These are phyloP conservation scores for Hippocampus guttulatus DNA, from an alignment of 2,113 vertebrate genomes.

Conservation along the genomic window DNA sequence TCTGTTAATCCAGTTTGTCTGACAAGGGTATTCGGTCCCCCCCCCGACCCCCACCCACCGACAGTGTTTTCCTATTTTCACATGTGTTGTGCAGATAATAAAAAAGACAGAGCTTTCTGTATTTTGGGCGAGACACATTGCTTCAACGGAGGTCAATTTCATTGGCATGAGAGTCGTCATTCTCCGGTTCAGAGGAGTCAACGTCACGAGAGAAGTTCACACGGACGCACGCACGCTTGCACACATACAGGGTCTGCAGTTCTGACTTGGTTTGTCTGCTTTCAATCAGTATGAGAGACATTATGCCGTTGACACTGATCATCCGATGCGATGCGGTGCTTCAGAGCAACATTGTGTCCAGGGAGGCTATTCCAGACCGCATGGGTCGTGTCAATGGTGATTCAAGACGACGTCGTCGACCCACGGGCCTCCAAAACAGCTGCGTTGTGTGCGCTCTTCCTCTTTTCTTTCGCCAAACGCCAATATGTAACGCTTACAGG, in stretches of 20 bases:
- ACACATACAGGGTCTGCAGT: neutral
- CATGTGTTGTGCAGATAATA: too few species aligned
- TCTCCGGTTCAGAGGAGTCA: neutral
- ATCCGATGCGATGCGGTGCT: conserved; percentile 1
- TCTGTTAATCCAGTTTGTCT: too few species aligned
- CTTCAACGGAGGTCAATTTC: too few species aligned
- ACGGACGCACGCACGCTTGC: neutral
- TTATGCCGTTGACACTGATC: conserved; percentile 1
- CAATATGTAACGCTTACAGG: neutral
- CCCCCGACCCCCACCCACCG: too few species aligned
- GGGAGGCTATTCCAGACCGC: neutral
- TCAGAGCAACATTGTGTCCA: neutral
- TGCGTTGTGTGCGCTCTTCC: neutral
- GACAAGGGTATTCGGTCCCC: too few species aligned
- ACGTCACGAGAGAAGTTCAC: neutral
- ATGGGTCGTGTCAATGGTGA: conserved; percentile 1
- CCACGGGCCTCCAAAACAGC: neutral
- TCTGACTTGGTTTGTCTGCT: neutral
- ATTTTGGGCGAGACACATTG: neutral
- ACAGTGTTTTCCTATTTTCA: too few species aligned
- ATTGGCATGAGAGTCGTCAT: neutral
- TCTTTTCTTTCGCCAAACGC: neutral
- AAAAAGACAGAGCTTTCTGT: neutral
- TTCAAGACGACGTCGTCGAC: neutral
- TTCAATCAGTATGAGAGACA: neutral